These are phyloP conservation scores for Nemoura dubitans DNA, from an alignment of 2,888 invertebrate species.

Conservation along the genomic window DNA sequence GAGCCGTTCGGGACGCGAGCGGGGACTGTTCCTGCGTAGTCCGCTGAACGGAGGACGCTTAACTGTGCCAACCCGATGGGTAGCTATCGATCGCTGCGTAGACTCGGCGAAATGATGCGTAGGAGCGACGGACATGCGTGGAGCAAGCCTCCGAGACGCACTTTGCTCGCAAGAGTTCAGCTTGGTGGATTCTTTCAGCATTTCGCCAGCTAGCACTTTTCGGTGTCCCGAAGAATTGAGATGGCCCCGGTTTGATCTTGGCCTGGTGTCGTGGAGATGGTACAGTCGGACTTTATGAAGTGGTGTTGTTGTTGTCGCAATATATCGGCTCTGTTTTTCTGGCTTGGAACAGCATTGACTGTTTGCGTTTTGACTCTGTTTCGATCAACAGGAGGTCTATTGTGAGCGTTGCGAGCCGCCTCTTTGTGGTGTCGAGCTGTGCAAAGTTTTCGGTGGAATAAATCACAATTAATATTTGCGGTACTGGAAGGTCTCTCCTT, in stretches of 20 bases:
- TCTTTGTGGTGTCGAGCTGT: background rate
- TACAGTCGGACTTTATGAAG: too few relatives aligned
- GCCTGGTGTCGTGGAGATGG: too few relatives aligned
- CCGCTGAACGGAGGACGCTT: too few relatives aligned
- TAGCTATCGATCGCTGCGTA: background rate
- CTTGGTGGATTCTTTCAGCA: too few relatives aligned
- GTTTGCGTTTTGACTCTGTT: background rate
- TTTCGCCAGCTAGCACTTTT: background rate
- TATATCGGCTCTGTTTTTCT: background rate
- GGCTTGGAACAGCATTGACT: background rate
- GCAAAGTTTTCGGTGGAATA: background rate
- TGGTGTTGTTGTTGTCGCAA: background rate
- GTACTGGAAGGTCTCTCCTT: background rate
- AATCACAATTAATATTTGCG: conserved; percentile 4
- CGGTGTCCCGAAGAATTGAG: background rate
- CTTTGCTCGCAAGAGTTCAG: too few relatives aligned
- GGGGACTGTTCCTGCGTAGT: background rate
- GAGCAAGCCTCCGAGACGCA: background rate
- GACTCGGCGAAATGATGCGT: background rate
- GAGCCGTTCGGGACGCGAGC: background rate
- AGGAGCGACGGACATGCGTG: background rate
- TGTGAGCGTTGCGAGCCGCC: background rate
- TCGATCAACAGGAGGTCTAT: conserved; percentile 7
- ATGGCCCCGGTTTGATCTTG: background rate
- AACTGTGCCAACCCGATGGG: background rate